phyloP scores from a whole-genome alignment of 2,113 vertebrate species.

The Riparia riparia region DNA sequence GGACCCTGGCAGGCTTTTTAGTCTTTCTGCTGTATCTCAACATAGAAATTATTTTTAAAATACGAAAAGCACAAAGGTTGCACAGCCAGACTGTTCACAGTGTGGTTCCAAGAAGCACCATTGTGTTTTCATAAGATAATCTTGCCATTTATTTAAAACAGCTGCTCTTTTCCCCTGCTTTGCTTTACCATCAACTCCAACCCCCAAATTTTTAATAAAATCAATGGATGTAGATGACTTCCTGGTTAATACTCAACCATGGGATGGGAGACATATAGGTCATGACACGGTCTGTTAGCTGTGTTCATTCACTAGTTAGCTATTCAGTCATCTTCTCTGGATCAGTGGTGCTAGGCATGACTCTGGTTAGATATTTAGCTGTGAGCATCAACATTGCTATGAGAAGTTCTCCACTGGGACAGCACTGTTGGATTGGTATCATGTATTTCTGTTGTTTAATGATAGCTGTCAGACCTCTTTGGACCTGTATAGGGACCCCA shows the following conservation, averaged over 20 bases:
- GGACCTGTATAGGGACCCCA: background rate
- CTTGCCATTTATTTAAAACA: conserved; percentile 27
- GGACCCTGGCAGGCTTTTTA: conserved; percentile 12
- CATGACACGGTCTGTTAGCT: conserved; percentile 7
- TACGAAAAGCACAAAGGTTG: background rate
- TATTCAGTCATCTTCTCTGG: conserved; percentile 35
- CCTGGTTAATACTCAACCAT: conserved; percentile 50
- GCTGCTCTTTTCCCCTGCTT: background rate
- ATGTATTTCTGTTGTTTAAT: background rate
- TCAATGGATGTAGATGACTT: background rate
- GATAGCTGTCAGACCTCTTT: background rate
- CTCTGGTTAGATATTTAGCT: conserved; percentile 46
- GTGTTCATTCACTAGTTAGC: conserved; percentile 40
- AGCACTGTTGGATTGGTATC: background rate
- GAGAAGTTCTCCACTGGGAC: background rate
- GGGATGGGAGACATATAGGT: background rate
- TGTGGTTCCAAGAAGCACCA: conserved; percentile 33
- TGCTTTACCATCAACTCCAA: background rate
- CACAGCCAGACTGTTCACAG: conserved; percentile 25
- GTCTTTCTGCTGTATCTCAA: conserved; percentile 29
- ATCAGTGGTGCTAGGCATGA: conserved; percentile 42
- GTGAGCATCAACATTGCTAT: background rate
- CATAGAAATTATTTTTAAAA: conserved; percentile 55
- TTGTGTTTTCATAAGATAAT: background rate
- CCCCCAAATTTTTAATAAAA: background rate